Percentiles rank a stretch among this genome's conserved stretches.
Conservation (phyloP, 2,113 vertebrate genomes). For the Podarcis cretensis region DNA sequence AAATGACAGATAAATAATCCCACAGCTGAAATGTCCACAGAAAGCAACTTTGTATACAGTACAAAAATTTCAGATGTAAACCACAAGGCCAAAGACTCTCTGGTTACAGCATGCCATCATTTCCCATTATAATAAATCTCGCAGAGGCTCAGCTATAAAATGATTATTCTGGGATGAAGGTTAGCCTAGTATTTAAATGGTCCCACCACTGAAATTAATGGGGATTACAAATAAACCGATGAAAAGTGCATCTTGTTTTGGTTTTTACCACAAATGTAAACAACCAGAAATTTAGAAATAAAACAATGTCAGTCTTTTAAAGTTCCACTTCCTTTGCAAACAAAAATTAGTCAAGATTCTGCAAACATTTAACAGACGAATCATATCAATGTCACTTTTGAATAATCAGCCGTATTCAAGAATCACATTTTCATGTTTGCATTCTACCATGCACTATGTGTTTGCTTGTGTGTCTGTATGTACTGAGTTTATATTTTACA, state of each 20-base stretch:
- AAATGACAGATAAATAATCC: constrained; percentile 29
- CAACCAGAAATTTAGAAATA: not conserved
- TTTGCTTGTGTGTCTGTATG: not conserved
- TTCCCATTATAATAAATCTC: constrained; percentile 27
- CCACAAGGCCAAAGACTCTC: not conserved
- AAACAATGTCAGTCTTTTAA: not conserved
- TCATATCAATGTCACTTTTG: not conserved
- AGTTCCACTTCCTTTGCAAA: not conserved
- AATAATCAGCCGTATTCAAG: not conserved
- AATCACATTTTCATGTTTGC: not conserved
- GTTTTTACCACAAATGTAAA: not conserved
- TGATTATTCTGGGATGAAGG: not conserved
- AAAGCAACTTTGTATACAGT: not conserved
- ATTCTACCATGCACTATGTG: not conserved
- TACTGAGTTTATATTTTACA: not conserved
- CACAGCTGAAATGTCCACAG: constrained; percentile 21
- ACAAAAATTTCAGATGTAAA: not conserved
- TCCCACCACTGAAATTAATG: constrained; percentile 54
- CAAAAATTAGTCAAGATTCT: not conserved
- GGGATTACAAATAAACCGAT: constrained; percentile 36
- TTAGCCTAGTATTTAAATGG: constrained; percentile 42
- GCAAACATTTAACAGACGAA: not conserved
- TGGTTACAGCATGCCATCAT: not conserved
- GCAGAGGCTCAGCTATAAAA: constrained; percentile 30
- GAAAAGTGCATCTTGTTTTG: not conserved